These are phyloP conservation scores for Chaetorhynchus papuensis DNA, from an alignment of 2,113 vertebrate genomes.

Conservation along the genomic window DNA sequence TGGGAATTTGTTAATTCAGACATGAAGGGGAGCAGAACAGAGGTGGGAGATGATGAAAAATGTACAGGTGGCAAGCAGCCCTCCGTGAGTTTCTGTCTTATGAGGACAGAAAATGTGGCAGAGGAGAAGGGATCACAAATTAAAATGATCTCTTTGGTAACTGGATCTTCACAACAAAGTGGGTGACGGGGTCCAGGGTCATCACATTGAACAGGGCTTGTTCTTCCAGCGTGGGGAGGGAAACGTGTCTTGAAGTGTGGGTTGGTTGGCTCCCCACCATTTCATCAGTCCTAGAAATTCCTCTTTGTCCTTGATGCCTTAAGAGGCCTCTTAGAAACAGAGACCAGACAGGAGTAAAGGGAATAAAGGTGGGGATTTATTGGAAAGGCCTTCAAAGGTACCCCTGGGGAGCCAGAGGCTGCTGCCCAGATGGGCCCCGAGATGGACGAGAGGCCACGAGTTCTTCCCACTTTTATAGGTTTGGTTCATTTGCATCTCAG, in stretches of 20 bases:
- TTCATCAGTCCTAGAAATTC: background rate
- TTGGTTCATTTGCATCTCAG: too few species aligned
- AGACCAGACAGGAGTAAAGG: too few species aligned
- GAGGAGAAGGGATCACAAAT: background rate
- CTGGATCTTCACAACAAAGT: background rate
- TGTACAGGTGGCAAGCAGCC: fast-evolving
- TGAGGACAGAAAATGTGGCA: background rate
- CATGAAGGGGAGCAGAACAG: background rate
- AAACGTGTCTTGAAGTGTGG: too few species aligned
- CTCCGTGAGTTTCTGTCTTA: fast-evolving
- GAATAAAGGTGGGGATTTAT: too few species aligned
- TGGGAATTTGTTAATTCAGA: background rate
- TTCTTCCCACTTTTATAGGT: too few species aligned
- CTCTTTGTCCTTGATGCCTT: background rate
- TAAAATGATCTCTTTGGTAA: background rate
- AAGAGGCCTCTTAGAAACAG: too few species aligned
- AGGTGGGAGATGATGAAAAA: background rate
- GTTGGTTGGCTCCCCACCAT: fast-evolving
- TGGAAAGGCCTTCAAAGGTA: too few species aligned
- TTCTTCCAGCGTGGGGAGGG: background rate
- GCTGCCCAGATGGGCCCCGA: too few species aligned
- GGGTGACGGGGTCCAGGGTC: background rate
- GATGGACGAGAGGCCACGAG: too few species aligned
- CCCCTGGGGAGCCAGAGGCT: too few species aligned
- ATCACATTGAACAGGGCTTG: fast-evolving